These are phyloP conservation scores for Zoroaster sp. DNA, from an alignment of 53 echinoderm and acorn worm genomes.

Conservation along the genomic window DNA sequence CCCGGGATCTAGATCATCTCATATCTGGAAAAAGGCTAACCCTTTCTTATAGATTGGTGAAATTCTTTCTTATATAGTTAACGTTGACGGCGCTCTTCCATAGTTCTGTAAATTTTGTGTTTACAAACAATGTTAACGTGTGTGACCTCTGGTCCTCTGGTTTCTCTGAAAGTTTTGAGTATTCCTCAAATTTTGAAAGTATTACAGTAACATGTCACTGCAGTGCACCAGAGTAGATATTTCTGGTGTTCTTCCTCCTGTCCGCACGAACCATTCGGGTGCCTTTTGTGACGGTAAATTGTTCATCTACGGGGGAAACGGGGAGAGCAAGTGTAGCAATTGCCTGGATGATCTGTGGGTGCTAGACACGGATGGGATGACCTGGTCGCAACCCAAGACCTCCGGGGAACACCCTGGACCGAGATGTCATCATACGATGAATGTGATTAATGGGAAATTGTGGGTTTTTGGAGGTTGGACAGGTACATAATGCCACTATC, in stretches of 20 bases:
- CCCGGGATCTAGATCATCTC: too few relatives aligned
- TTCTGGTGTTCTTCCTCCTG: constrained; percentile 23
- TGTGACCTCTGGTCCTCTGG: too few relatives aligned
- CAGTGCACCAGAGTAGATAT: constrained; percentile 30
- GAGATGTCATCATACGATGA: constrained; percentile 68
- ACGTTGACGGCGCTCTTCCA: too few relatives aligned
- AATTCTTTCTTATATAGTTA: too few relatives aligned
- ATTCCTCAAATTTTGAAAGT: too few relatives aligned
- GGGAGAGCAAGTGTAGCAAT: constrained; percentile 50
- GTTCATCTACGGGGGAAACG: constrained; percentile 65
- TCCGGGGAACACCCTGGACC: constrained; percentile 32
- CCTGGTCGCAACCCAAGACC: constrained; percentile 59
- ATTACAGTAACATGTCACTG: constrained; percentile 42
- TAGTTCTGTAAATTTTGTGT: too few relatives aligned
- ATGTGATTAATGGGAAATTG: constrained; percentile 19
- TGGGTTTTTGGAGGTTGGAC: constrained; percentile 73
- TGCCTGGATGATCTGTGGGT: constrained; percentile 62
- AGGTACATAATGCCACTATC: constrained; percentile 45
- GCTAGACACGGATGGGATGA: constrained; percentile 57
- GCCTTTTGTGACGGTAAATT: constrained; percentile 44
- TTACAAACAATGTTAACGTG: too few relatives aligned
- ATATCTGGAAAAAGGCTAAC: too few relatives aligned
- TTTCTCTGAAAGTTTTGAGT: too few relatives aligned
- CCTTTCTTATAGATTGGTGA: too few relatives aligned
- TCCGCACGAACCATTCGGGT: constrained; percentile 64